Base-by-base conservation (phyloP, 2,888 invertebrate species). In the Alsophila aescularia region DNA sequence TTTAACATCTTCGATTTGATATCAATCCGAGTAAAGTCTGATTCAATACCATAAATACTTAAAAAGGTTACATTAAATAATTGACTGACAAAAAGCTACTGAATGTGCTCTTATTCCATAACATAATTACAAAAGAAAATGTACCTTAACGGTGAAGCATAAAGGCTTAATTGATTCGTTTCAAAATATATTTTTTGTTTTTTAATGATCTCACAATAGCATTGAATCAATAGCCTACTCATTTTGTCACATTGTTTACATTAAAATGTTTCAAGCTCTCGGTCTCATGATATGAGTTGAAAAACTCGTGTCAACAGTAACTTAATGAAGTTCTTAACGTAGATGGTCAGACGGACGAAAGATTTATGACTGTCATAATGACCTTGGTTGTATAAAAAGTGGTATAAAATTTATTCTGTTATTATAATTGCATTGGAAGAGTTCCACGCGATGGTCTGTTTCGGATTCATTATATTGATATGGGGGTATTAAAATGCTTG, bases 321-420 rank as follows among this genome's bases (percentile, higher is more conserved):
- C 63, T 75, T 89, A 90, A 90, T 90, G 85, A 88, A 88, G 87
- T 85, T 84, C 83, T 87, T 83, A 85, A 85, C 79, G 78, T 82
- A 76, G 75, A 79, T 70, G 72, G 73, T 80, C 67, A 65, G 73
- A 82, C 83, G 75, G 75, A 67, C 48, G 68, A 70, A 62, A 86
- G 88, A 90, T 90, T 90, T 90, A 90, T 90, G 78, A 69, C 79
- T 57, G 42, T 71, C 67, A 73, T 90, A 90, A 90, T 87, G 88
- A 87, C 79, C 67, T 68, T 67, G 67, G 72, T 70, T 74, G 73
- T 67, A 70, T 70, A 79, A 87, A 85, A 55, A 82, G 77, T 71
- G 58, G 67, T 57, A 68, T 70, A 64, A 75, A 75, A 73, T 69
- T 55, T 35, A 54, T 49, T 44, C 55, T 50, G 48, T 42, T 42